Evolutionary conservation across 2,113 vertebrate species (phyloP), one percentile per base, ranked within the genome.

Genomic region (Pseudonaja textilis): DNA sequence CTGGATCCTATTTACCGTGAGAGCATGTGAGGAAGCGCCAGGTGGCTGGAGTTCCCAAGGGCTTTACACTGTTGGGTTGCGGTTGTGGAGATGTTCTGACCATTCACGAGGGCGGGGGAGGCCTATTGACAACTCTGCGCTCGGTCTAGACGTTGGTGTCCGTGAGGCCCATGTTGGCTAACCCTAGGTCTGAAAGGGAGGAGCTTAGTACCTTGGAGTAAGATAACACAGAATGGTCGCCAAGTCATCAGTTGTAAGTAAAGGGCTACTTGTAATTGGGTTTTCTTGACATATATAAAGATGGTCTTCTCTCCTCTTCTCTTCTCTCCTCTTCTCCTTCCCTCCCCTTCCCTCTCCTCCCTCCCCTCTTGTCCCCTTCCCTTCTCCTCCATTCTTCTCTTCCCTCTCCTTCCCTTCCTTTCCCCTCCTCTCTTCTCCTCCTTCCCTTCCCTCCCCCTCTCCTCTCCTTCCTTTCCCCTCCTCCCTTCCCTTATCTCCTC

Each of bases 331-430:
- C 47, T 50, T 1, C 47, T 50, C 47, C 47, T 47, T 47, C 47
- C 47, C 25, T 5, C 2, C 3, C 25, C 14, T 29, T 4, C 14
- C 29, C 5, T 12, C 29, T 64, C n/a, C n/a, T 8, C 4, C 18
- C 23, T 1, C 2, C 7, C 61, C 12, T 3, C 61, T n/a, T 23
- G 26, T 42, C 42, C 10, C 14, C 54, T 64, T 3, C 1, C 9
- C 8, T 10, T 10, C 23, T 1, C 2, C 6, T 9, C 8, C 16
- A 1, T 9, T 3, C 61, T n/a, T 1, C 61, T n/a, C 59, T 64
- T 45, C 3, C 11, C 3, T 4, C 26, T 14, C 3, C 54, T 64
- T 3, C 1, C 9, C 8, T 9, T 0, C 23, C 18, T 2, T 10
- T 3, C 3, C 5, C 1, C 18, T 55, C 14, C 14, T 23, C 25